These are phyloP conservation scores for Coturnix japonica DNA, from an alignment of 2,113 vertebrate species.

Conservation along the genomic window DNA sequence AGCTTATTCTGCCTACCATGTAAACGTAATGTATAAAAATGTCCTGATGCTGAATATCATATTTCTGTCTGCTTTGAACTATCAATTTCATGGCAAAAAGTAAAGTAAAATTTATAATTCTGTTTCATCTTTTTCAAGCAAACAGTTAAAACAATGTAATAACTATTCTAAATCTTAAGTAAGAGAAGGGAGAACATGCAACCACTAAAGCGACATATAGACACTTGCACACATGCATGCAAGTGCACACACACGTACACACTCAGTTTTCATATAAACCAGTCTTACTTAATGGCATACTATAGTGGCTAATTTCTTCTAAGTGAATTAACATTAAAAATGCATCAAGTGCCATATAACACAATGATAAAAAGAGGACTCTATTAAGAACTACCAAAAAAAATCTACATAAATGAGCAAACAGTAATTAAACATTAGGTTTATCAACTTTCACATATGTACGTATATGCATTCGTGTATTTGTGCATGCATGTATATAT, in stretches of 20 bases:
- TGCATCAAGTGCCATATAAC: neutral
- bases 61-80: neutral
- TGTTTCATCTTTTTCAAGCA: neutral
- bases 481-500: accelerated
- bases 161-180: neutral
- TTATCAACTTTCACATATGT: neutral
- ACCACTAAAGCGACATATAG: neutral
- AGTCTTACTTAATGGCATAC: neutral
- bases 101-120: neutral
- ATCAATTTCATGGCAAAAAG: neutral
- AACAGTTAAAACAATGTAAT: neutral
- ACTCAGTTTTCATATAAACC: neutral
- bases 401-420: neutral
- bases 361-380: neutral
- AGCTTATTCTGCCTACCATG: neutral
- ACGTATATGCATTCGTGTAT: neutral
- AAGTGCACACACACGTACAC: no score
- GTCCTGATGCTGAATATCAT: neutral
- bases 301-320: neutral
- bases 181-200: neutral
- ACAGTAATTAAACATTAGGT: neutral
- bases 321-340: conserved; percentile 38
- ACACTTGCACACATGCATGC: accelerated
- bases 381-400: neutral
- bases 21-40: neutral